A percentile compares a stretch with the other conserved stretches of the same genome.
Conservation (phyloP, 1,140 invertebrate species). For the Venturia canescens region DNA sequence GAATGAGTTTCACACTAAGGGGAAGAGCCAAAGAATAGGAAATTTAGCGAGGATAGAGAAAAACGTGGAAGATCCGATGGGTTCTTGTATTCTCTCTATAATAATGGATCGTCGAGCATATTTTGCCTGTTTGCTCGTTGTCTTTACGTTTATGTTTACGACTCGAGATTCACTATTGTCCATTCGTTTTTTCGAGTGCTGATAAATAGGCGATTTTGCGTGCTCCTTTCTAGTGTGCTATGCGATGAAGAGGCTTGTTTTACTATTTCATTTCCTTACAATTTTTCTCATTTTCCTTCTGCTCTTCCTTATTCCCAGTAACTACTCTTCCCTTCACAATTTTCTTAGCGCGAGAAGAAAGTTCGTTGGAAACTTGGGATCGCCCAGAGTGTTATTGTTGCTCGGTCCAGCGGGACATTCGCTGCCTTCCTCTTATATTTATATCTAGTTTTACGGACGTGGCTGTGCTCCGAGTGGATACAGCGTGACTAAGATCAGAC, state of each 20-base stretch:
- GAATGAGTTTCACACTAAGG: background rate
- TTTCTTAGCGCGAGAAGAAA: background rate
- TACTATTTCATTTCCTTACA: background rate
- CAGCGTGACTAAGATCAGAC: slow-evolving; percentile 12
- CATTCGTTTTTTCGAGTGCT: no score
- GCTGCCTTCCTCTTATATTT: background rate
- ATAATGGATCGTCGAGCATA: background rate
- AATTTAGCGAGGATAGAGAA: background rate
- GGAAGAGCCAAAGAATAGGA: background rate
- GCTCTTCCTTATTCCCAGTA: background rate
- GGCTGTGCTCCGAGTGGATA: background rate
- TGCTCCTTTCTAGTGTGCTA: no score
- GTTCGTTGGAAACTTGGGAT: background rate
- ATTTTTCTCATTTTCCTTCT: background rate
- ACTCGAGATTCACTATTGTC: background rate
- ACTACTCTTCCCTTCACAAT: background rate
- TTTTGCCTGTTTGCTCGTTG: background rate
- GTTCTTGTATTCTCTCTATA: background rate
- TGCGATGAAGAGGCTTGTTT: background rate
- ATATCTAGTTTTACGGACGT: background rate
- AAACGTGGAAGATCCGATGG: background rate
- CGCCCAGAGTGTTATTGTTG: slow-evolving; percentile 24
- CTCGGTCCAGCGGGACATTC: slow-evolving; percentile 14
- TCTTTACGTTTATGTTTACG: background rate
- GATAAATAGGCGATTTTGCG: no score